These are phyloP conservation scores for Drosophila sordidapex DNA, from an alignment of 2,888 invertebrate genomes.

Conservation along the genomic window DNA sequence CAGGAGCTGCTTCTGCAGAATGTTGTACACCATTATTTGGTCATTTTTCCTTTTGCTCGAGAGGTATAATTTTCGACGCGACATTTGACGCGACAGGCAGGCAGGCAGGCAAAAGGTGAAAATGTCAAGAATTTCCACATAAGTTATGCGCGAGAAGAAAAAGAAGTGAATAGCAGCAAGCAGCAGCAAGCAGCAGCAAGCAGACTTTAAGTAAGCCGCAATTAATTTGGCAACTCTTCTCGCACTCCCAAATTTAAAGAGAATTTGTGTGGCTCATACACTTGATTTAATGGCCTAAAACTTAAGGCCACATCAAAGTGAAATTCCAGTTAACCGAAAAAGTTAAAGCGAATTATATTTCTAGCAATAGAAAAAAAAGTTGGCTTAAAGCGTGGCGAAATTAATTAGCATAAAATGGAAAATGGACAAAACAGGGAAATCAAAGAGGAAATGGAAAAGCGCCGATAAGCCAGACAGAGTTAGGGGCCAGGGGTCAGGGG, in stretches of 20 bases:
- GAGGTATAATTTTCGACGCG: slow-evolving; percentile 83
- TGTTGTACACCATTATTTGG: slow-evolving; percentile 65
- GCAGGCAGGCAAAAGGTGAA: slow-evolving; percentile 16
- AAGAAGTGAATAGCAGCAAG: not conserved
- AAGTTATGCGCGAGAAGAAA: slow-evolving; percentile 41
- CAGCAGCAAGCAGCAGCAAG: not conserved
- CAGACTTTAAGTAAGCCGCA: slow-evolving; percentile 14
- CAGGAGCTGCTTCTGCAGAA: slow-evolving; percentile 21
- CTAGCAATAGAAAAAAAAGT: slow-evolving; percentile 1
- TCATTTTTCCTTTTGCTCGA: slow-evolving; percentile 33
- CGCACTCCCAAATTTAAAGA: not conserved
- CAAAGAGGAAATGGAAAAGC: slow-evolving; percentile 36
- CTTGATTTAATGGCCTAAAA: not conserved
- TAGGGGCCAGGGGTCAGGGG: slow-evolving; percentile 26
- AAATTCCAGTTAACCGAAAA: slow-evolving; percentile 23
- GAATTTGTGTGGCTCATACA: not conserved
- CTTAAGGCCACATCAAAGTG: slow-evolving; percentile 49
- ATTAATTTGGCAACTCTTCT: slow-evolving; percentile 38
- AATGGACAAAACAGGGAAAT: slow-evolving; percentile 7
- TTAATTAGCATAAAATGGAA: slow-evolving; percentile 70
- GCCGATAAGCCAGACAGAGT: slow-evolving; percentile 10
- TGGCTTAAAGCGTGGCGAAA: slow-evolving; percentile 40
- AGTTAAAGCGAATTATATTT: slow-evolving; percentile 8
- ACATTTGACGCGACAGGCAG: slow-evolving; percentile 81
- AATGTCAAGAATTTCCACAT: slow-evolving; percentile 56